A percentile compares a stretch with the other conserved stretches of the same genome.
phyloP scores from a whole-genome alignment of 1,140 invertebrate genomes.

The Copidosoma floridanum region DNA sequence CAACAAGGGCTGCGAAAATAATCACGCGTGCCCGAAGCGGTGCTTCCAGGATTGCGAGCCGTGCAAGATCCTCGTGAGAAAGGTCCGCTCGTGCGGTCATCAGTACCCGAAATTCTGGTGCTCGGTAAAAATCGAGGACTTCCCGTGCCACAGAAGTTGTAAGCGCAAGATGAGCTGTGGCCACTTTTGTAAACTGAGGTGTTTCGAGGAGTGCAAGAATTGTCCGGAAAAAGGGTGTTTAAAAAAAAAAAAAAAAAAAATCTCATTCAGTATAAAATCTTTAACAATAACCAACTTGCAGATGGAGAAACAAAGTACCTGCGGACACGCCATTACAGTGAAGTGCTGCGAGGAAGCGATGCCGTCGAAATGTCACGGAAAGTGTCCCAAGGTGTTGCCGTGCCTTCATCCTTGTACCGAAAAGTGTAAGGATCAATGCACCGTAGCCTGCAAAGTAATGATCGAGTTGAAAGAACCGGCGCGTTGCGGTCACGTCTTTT shows the following conservation, averaged over 20 bases:
- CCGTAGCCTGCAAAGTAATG: neutral
- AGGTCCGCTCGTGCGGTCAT: constrained; percentile 50
- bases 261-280: neutral
- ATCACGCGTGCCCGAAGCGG: constrained; percentile 53
- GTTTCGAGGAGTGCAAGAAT: neutral
- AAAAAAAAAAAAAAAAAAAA: neutral
- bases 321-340: neutral
- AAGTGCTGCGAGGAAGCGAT: neutral
- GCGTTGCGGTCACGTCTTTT: neutral
- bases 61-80: constrained; percentile 53
- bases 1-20: neutral
- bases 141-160: neutral
- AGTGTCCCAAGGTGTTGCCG: neutral
- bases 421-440: constrained; percentile 1
- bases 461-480: neutral
- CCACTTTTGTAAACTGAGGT: neutral
- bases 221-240: neutral
- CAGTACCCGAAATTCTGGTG: constrained; percentile 33
- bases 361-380: neutral
- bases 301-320: neutral
- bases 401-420: neutral
- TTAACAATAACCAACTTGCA: neutral
- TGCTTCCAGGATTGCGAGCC: constrained; percentile 58
- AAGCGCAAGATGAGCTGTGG: neutral
- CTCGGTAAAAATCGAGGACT: constrained; percentile 1